Base-by-base conservation (phyloP, 2,113 vertebrate species). In the Anolis sagrei region DNA sequence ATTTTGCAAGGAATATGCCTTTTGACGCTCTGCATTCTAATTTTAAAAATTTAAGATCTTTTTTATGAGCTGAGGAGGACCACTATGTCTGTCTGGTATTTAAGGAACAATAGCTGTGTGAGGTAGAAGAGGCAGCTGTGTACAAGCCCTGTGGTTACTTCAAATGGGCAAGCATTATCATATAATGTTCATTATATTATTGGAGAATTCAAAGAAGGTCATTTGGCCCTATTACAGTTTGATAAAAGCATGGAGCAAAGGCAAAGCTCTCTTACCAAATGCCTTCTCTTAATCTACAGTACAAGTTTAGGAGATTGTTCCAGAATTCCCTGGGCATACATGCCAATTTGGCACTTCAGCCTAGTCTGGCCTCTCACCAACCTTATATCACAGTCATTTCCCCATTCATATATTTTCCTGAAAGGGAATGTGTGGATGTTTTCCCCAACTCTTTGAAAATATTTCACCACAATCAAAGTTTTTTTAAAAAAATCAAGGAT, bases 31-130 rank as follows among this genome's bases (percentile, higher is more conserved):
- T 66, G 82, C 73, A 66, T 84, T 66, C 76, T 79, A 73, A 79
- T 86, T 86, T 86, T 86, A 86, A 86, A 86, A 86, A 86, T 86
- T 86, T 74, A 86, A 79, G 68, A 80, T 73, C 76, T 79, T 79
- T 66, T 79, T 86, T 79, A 73, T 7, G 7, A 79, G 39, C 29
- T 5, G 36, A 14, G 36, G n/a, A 86, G 68, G 54, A 48, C 84
- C 29, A 79, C 54, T n/a, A 79, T 34, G 36, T 74, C 68, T 34
- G 68, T 27, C 29, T 86, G 84, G 14, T 86, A 86, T 86, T 86
- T 86, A 86, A 61, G 36, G n/a, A 62, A 86, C 84, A 86, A 86
- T 86, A 21, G 84, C 19, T 61, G 72, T 27, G 73, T 36, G 51
- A 79, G 25, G 51, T 73, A 5, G 68, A 34, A 62, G 36, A 73